phyloP scores from a whole-genome alignment of 2,888 invertebrate species.

The Melanchra persicariae region DNA sequence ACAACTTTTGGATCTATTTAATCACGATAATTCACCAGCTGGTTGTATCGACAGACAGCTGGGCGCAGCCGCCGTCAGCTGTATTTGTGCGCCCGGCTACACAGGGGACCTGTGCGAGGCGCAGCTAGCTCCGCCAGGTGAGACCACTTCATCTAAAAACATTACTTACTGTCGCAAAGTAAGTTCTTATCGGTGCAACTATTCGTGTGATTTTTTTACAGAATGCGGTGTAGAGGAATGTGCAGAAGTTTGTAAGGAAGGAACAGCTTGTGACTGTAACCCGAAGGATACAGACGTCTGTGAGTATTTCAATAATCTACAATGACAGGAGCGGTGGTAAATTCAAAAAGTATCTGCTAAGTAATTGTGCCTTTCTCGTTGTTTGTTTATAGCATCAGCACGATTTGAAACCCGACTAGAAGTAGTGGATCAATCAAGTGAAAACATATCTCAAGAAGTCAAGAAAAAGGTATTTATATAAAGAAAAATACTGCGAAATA shows the following conservation, averaged over 20 bases:
- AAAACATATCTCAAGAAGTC: slow-evolving; percentile 83
- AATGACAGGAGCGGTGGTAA: neutral
- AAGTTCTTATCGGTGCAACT: neutral
- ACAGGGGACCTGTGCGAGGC: slow-evolving; percentile 93
- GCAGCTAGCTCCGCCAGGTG: slow-evolving; percentile 88
- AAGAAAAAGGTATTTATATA: slow-evolving; percentile 77
- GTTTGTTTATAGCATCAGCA: slow-evolving; percentile 88
- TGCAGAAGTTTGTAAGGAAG: slow-evolving; percentile 79
- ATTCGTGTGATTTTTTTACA: slow-evolving; percentile 63
- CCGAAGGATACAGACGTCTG: slow-evolving; percentile 82
- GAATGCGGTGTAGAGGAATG: slow-evolving; percentile 87
- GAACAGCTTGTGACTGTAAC: slow-evolving; percentile 81
- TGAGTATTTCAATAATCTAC: slow-evolving; percentile 68
- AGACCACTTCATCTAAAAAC: slow-evolving; percentile 23
- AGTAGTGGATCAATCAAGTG: slow-evolving; percentile 86
- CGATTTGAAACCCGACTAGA: slow-evolving; percentile 91
- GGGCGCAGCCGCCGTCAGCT: slow-evolving; percentile 94
- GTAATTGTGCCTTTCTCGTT: slow-evolving; percentile 37
- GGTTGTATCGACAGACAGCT: slow-evolving; percentile 91
- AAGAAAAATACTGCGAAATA: neutral
- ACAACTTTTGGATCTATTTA: neutral
- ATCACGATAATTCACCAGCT: neutral
- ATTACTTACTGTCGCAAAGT: neutral
- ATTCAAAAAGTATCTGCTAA: slow-evolving; percentile 35
- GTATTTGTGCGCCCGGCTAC: slow-evolving; percentile 92